Percentiles rank a stretch among this genome's conserved stretches.
phyloP scores from a whole-genome alignment of 2,113 vertebrate species.

The Aplodontia rufa region DNA sequence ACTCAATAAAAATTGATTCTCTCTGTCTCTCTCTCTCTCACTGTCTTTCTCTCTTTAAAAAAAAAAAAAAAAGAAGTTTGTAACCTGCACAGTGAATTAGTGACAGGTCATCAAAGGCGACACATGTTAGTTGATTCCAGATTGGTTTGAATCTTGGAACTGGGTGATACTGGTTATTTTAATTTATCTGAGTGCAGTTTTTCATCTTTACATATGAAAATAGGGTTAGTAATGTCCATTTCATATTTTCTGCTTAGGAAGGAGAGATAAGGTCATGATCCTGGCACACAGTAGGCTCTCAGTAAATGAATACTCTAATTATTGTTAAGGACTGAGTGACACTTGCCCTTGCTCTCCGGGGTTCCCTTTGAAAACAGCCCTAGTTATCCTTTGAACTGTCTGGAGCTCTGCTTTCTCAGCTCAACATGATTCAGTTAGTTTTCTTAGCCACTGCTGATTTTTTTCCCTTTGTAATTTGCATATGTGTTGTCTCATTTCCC shows the following conservation, averaged over 20 bases:
- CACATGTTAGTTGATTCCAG: neutral
- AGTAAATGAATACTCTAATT: neutral
- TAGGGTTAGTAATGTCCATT: neutral
- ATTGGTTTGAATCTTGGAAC: neutral
- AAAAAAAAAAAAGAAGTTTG: neutral
- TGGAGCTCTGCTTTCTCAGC: neutral
- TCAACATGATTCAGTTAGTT: neutral
- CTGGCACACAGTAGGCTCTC: neutral
- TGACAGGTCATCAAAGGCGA: neutral
- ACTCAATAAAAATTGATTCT: no score
- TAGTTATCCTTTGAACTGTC: neutral
- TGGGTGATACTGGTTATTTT: neutral
- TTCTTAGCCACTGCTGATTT: neutral
- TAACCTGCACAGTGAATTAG: neutral
- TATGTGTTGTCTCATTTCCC: slow-evolving; percentile 73
- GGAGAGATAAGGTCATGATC: neutral
- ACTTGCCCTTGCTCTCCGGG: neutral
- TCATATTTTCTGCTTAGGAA: neutral
- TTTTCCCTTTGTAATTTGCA: slow-evolving; percentile 69
- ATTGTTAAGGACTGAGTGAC: neutral
- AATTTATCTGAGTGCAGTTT: neutral
- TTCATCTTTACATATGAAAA: neutral
- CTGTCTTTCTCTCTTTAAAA: no score
- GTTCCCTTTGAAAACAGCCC: neutral
- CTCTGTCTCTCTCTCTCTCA: no score